phyloP scores from a whole-genome alignment of 1,140 invertebrate genomes.

The Drosophila cardini region DNA sequence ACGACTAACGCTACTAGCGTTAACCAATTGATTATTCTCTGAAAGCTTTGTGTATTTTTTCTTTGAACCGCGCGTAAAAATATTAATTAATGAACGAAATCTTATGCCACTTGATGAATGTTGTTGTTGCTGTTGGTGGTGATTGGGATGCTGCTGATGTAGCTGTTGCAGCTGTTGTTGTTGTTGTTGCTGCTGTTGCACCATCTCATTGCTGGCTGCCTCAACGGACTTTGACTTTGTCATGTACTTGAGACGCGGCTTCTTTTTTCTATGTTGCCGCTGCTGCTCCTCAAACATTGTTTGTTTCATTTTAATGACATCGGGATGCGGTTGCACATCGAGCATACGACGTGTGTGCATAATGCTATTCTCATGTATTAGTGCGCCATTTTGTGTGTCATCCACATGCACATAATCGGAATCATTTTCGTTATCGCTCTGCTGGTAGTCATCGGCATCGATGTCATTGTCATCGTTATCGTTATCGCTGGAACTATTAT shows the following conservation, averaged over 20 bases:
- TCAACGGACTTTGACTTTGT: conserved; percentile 64
- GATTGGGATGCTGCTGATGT: conserved; percentile 12
- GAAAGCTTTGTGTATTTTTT: conserved; percentile 78
- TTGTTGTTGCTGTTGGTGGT: conserved; percentile 43
- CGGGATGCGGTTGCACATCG: conserved; percentile 77
- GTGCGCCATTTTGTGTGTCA: conserved; percentile 31
- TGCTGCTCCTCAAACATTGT: conserved; percentile 55
- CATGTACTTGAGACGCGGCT: conserved; percentile 56
- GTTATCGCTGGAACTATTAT: conserved; percentile 47
- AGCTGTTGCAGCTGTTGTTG: conserved; percentile 24
- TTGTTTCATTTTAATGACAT: conserved; percentile 78
- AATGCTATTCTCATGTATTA: conserved; percentile 63
- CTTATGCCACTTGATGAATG: conserved; percentile 62
- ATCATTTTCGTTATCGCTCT: conserved; percentile 9
- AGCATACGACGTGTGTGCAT: conserved; percentile 66
- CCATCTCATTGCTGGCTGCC: conserved; percentile 26
- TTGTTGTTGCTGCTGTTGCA: conserved; percentile 20
- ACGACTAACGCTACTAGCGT: not conserved
- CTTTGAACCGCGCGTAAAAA: conserved; percentile 64
- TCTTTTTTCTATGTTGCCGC: conserved; percentile 55
- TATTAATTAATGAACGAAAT: conserved; percentile 58
- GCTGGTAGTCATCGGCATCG: conserved; percentile 15
- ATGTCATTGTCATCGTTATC: conserved; percentile 17
- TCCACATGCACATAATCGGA: not conserved
- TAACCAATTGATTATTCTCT: conserved; percentile 50